These are phyloP conservation scores for Pachycephala philippinensis DNA, from an alignment of 2,113 vertebrate species.

Conservation along the genomic window DNA sequence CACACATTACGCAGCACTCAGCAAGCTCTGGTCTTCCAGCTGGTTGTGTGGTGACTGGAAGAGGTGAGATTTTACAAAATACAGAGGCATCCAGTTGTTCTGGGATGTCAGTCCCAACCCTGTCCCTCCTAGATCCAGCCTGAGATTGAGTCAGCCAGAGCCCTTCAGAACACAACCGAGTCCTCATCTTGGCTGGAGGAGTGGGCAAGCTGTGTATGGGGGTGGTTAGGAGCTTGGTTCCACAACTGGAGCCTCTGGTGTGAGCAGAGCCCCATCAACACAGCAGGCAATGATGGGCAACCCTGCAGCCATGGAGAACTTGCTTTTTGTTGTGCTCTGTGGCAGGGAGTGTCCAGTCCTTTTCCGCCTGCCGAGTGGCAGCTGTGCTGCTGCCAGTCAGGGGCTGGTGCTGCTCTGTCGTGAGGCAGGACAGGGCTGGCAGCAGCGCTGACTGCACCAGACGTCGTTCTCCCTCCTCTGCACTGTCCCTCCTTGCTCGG, in stretches of 20 bases:
- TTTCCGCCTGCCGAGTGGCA: background rate
- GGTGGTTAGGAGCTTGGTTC: background rate
- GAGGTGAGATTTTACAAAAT: background rate
- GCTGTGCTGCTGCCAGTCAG: background rate
- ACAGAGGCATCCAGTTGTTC: background rate
- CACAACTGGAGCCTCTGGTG: background rate
- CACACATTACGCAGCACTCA: background rate
- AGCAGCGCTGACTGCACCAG: background rate
- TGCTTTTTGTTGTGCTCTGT: background rate
- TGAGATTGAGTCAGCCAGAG: background rate
- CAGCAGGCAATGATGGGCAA: accelerated
- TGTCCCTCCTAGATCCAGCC: background rate
- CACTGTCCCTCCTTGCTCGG: background rate
- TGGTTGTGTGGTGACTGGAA: background rate
- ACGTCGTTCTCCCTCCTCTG: accelerated
- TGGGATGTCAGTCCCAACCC: background rate
- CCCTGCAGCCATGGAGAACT: background rate
- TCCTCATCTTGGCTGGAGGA: background rate
- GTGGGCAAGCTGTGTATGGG: background rate
- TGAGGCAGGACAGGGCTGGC: background rate
- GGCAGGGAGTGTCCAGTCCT: accelerated
- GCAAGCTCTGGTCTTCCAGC: background rate
- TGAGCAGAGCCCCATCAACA: background rate
- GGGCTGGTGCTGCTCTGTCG: background rate
- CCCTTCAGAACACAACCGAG: background rate